These are phyloP conservation scores for Athalia circularis DNA, from an alignment of 2,888 invertebrate species.

Conservation along the genomic window DNA sequence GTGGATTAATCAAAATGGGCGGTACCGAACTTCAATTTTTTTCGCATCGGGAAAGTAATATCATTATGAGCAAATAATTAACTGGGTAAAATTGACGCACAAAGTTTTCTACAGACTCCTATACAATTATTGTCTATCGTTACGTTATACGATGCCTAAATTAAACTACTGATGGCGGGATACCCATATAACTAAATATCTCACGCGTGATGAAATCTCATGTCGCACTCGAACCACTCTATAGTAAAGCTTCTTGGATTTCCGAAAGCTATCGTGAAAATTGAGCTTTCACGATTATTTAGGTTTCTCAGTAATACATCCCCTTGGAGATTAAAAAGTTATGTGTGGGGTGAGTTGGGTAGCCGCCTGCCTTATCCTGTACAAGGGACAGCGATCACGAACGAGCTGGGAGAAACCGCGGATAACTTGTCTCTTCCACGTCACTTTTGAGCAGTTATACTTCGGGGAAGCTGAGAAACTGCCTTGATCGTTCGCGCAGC, in stretches of 20 bases:
- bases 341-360: too few species aligned
- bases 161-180: neutral
- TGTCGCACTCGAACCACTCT: constrained; percentile 18
- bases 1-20: constrained; percentile 39
- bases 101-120: too few species aligned
- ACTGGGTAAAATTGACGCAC: neutral
- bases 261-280: too few species aligned
- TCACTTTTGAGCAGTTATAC: neutral
- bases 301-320: too few species aligned
- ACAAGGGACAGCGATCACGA: neutral
- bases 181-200: neutral
- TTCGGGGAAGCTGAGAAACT: constrained; percentile 9
- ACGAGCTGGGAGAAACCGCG: neutral
- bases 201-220: constrained; percentile 22
- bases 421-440: constrained; percentile 8
- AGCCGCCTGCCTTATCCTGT: too few species aligned
- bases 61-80: neutral
- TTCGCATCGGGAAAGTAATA: neutral
- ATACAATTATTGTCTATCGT: too few species aligned
- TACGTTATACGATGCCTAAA: neutral
- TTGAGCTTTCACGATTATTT: too few species aligned
- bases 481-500: constrained; percentile 1
- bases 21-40: constrained; percentile 25
- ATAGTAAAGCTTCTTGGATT: too few species aligned
- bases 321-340: too few species aligned